These are phyloP conservation scores for Triops cancriformis DNA, from an alignment of 1,140 invertebrate genomes.

Conservation along the genomic window DNA sequence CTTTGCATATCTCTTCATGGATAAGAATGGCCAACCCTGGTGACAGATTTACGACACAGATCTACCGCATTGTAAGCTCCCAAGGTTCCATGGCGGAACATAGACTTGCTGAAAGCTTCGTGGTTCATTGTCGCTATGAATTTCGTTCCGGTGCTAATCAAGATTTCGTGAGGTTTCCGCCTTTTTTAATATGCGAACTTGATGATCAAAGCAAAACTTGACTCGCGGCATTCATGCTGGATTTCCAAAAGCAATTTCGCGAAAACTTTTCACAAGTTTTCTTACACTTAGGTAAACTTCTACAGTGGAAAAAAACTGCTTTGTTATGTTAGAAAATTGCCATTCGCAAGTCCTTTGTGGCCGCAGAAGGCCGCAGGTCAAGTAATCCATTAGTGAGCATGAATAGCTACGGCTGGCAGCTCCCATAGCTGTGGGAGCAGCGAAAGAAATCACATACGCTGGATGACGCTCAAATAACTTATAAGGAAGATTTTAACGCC, in stretches of 20 bases:
- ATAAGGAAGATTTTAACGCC: neutral
- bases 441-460: neutral
- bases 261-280: no score
- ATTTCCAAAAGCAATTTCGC: neutral
- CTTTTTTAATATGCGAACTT: neutral
- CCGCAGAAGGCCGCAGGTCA: neutral
- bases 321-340: neutral
- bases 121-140: slow-evolving; percentile 2
- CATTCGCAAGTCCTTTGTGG: neutral
- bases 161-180: neutral
- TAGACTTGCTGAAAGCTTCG: neutral
- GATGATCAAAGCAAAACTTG: no score
- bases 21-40: neutral
- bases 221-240: neutral
- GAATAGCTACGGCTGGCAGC: neutral
- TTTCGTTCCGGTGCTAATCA: slow-evolving; percentile 1
- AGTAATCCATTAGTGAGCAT: neutral
- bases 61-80: neutral
- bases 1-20: slow-evolving; percentile 1
- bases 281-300: no score
- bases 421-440: neutral
- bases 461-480: neutral
- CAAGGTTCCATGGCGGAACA: neutral
- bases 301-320: neutral
- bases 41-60: neutral